Percentiles rank a stretch among this genome's conserved stretches.
phyloP scores from a whole-genome alignment of 53 echinoderm and acorn worm genomes.

The Apostichopus leukothele region DNA sequence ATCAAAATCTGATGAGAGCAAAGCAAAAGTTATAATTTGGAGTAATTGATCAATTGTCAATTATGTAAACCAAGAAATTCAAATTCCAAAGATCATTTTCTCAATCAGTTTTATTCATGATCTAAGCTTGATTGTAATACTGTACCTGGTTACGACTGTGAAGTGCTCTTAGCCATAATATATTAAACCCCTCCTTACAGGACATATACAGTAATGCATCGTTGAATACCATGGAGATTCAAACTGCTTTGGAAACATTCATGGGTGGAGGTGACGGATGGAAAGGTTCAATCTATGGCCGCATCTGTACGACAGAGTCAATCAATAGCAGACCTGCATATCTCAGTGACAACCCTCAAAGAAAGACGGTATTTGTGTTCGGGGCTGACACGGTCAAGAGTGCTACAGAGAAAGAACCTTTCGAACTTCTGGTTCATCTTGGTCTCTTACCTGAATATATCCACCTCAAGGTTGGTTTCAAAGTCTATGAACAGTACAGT shows the following conservation, averaged over 20 bases:
- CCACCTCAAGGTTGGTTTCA: conserved; percentile 67
- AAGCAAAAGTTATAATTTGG: too few relatives aligned
- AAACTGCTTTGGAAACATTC: not conserved
- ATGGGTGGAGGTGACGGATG: not conserved
- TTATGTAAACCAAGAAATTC: too few relatives aligned
- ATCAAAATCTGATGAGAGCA: too few relatives aligned
- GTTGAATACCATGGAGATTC: not conserved
- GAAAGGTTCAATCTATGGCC: conserved; percentile 57
- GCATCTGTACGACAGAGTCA: conserved; percentile 75
- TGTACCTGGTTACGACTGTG: too few relatives aligned
- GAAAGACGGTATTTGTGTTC: conserved; percentile 89
- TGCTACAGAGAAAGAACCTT: conserved; percentile 64
- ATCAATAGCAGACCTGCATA: conserved; percentile 49
- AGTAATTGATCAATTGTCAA: too few relatives aligned
- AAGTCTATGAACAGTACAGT: not conserved
- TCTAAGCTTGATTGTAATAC: too few relatives aligned
- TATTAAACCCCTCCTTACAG: too few relatives aligned
- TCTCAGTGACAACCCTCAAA: conserved; percentile 63
- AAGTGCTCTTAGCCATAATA: too few relatives aligned
- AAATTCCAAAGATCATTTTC: too few relatives aligned
- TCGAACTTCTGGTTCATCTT: conserved; percentile 73
- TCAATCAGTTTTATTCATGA: too few relatives aligned
- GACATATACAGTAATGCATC: too few relatives aligned
- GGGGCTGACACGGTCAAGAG: conserved; percentile 76
- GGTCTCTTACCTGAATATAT: conserved; percentile 89